Conservation (phyloP, 2,797 vertebrate genomes). For the Chromis chromis region DNA sequence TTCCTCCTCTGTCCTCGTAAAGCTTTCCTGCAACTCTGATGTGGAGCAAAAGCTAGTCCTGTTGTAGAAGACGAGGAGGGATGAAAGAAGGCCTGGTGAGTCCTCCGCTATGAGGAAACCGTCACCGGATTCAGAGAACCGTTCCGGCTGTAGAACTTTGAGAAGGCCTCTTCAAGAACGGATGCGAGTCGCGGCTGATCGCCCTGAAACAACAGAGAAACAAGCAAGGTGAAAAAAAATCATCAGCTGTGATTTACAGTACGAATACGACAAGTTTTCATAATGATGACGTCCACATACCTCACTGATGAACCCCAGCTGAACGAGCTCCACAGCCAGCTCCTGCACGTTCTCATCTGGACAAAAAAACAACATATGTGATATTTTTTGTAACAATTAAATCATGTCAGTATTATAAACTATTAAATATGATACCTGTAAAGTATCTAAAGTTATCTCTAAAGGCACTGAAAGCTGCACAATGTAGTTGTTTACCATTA, state of each 20-base stretch:
- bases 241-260: not conserved
- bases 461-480: no score
- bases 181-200: conserved; percentile 94
- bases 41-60: conserved; percentile 74
- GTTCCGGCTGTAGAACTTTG: conserved; percentile 94
- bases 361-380: not conserved
- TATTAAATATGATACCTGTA: no score
- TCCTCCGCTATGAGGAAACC: conserved; percentile 91
- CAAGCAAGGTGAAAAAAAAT: not conserved
- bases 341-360: conserved; percentile 97
- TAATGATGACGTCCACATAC: conserved; percentile 72
- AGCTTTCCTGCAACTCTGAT: conserved; percentile 66
- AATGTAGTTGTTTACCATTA: no score
- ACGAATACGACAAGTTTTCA: not conserved
- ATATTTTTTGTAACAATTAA: no score
- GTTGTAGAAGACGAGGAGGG: conserved; percentile 57
- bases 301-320: conserved; percentile 98
- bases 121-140: conserved; percentile 94
- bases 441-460: no score
- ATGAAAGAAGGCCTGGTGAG: conserved; percentile 39
- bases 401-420: no score
- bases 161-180: conserved; percentile 97
- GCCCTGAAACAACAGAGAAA: conserved; percentile 79
- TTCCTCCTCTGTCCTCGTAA: conserved; percentile 66
- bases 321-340: conserved; percentile 94